phyloP scores from a whole-genome alignment of 92 coral and sea anemone genomes.

The Epizoanthus scotinus region DNA sequence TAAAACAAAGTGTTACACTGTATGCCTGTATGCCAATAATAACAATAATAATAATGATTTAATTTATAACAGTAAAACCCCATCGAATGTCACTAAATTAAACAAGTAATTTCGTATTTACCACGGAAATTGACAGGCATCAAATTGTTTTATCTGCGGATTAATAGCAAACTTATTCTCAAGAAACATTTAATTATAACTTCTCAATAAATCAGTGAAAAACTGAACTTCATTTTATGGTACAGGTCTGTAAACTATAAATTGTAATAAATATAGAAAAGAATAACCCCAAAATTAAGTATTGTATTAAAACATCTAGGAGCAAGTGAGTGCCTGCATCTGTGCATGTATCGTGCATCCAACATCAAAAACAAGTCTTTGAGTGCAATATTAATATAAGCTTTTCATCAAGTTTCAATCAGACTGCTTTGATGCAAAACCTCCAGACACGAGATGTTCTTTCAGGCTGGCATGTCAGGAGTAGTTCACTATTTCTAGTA shows the following conservation, averaged over 20 bases:
- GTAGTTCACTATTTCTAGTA: too few species aligned
- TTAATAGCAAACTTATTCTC: neutral
- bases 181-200: neutral
- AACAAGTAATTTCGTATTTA: neutral
- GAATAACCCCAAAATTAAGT: neutral
- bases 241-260: neutral
- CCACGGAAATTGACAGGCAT: neutral
- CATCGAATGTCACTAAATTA: neutral
- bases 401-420: too few species aligned
- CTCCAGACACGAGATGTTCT: neutral
- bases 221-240: neutral
- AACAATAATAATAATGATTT: neutral
- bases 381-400: too few species aligned
- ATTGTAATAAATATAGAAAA: neutral
- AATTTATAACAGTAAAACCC: too few species aligned
- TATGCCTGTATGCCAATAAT: too few species aligned
- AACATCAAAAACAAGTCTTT: too few species aligned
- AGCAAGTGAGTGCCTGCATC: too few species aligned
- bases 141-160: conserved; percentile 21
- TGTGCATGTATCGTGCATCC: too few species aligned
- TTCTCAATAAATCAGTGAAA: neutral
- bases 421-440: too few species aligned
- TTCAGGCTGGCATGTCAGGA: neutral
- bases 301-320: neutral
- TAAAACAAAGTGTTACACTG: neutral